Evolutionary conservation across 2,797 vertebrate genomes (phyloP), one percentile per base, ranked within the genome.

Genomic region (Anisognathus igniventris): DNA sequence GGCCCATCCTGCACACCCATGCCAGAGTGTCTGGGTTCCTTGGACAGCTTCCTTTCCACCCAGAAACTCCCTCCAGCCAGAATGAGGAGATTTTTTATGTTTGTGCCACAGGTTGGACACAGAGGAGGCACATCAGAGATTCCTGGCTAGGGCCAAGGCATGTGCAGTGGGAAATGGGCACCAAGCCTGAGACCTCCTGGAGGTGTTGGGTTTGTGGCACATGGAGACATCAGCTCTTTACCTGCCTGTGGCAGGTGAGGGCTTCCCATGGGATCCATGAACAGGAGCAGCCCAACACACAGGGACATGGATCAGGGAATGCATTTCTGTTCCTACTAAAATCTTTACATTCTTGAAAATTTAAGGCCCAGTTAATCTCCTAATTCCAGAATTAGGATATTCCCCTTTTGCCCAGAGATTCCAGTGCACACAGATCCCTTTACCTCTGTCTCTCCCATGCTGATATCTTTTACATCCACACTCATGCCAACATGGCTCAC

Each of bases 171-270:
- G 76, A 62, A 83, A 47, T 1, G 4, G 39, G n/a, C 57, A 88
- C 13, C 27, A 57, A 83, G 14, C 3, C 60, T 44, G n/a, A 54
- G 73, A 39, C 12, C 30, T 45, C 42, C 66, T 18, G 50, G 23
- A 33, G 7, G 18, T 8, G 21, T 2, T 44, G 28, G 20, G 13
- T n/a, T 42, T 50, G 24, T 0, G 27, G 60, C 70, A 44, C 0
- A 0, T 0, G 1, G 39, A 33, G 42, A 73, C 5, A 30, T 15
- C 56, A 50, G 27, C 33, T 27, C 2, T 8, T 7, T 9, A 2
- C 0, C 0, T 20, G 22, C 20, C 37, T 50, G 5, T 1, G 16
- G 9, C 6, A 40, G 62, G 24, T 7, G 16, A 78, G 31, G 23
- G 12, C 14, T 80, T 53, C 9, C 65, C 23, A 12, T 7, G 50